These are phyloP conservation scores for Catonia carolina DNA, from an alignment of 2,888 invertebrate species.

Conservation along the genomic window DNA sequence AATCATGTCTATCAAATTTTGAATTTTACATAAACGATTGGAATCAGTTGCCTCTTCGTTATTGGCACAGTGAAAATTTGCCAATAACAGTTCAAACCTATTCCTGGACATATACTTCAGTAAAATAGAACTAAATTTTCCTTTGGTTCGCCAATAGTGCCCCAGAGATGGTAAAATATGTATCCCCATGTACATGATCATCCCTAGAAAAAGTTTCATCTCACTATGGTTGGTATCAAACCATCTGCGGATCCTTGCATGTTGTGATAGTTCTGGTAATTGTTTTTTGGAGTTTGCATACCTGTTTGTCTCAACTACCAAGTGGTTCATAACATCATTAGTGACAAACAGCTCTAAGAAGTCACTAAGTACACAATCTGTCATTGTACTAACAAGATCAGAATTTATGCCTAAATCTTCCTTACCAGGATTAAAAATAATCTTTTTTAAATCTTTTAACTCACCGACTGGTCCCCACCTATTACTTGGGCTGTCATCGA, in stretches of 20 bases:
- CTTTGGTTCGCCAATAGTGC: slow-evolving; percentile 35
- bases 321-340: slow-evolving; percentile 15
- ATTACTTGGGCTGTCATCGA: slow-evolving; percentile 3
- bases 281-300: slow-evolving; percentile 16
- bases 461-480: background rate
- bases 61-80: slow-evolving; percentile 12
- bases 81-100: slow-evolving; percentile 5
- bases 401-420: background rate
- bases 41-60: background rate
- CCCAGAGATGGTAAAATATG: slow-evolving; percentile 34
- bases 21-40: slow-evolving; percentile 9
- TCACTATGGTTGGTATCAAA: slow-evolving; percentile 31
- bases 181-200: slow-evolving; percentile 37
- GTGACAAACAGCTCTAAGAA: slow-evolving; percentile 11
- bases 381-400: background rate
- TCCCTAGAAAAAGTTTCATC: slow-evolving; percentile 36
- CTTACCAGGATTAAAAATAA: background rate
- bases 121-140: slow-evolving; percentile 20
- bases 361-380: slow-evolving; percentile 15
- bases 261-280: background rate
- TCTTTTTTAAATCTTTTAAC: background rate
- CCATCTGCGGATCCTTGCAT: slow-evolving; percentile 28
- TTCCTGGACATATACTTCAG: slow-evolving; percentile 1
- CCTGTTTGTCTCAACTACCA: slow-evolving; percentile 20
- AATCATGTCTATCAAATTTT: background rate